Evolutionary conservation across 1,140 invertebrate genomes (phyloP).

Genomic region (Drosophila subpulchrella): DNA sequence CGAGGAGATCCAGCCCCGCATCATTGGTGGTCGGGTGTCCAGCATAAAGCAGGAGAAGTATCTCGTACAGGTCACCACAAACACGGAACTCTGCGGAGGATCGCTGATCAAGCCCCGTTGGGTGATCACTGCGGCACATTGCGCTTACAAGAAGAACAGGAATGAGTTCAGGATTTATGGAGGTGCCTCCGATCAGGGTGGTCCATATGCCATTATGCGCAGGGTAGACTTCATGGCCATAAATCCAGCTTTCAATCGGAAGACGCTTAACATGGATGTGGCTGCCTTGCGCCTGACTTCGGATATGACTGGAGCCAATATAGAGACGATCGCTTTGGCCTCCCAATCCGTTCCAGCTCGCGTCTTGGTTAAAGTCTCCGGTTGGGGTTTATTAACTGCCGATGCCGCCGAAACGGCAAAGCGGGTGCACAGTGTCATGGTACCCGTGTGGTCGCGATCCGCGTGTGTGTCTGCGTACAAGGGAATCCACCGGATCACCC

Average conservation of each 20-base stretch:
- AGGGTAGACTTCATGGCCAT: conserved; percentile 37
- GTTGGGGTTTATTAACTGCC: conserved; percentile 41
- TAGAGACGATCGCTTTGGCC: conserved; percentile 56
- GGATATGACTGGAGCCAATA: conserved; percentile 43
- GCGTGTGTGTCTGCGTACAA: conserved; percentile 38
- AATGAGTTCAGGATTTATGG: conserved; percentile 44
- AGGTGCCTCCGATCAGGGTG: conserved; percentile 57
- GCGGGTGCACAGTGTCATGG: conserved; percentile 48
- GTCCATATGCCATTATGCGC: conserved; percentile 29
- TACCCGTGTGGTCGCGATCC: conserved; percentile 56
- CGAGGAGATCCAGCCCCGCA: conserved; percentile 50
- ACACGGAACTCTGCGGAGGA: conserved; percentile 52
- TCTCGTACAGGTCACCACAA: conserved; percentile 56
- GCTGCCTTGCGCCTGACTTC: conserved; percentile 39
- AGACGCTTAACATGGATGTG: conserved; percentile 65
- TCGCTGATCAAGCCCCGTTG: conserved; percentile 52
- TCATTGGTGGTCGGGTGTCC: conserved; percentile 56
- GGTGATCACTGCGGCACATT: conserved; percentile 65
- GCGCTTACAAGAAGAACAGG: conserved; percentile 33
- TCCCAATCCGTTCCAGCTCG: conserved; percentile 23
- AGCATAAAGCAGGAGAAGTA: conserved; percentile 57
- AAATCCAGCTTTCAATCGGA: conserved; percentile 36
- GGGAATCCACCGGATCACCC: conserved; percentile 44
- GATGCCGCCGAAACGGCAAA: conserved; percentile 33
- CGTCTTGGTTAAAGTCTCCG: conserved; percentile 50